Evolutionary conservation across 2,113 vertebrate species (phyloP).

Genomic region (Ellobius talpinus): DNA sequence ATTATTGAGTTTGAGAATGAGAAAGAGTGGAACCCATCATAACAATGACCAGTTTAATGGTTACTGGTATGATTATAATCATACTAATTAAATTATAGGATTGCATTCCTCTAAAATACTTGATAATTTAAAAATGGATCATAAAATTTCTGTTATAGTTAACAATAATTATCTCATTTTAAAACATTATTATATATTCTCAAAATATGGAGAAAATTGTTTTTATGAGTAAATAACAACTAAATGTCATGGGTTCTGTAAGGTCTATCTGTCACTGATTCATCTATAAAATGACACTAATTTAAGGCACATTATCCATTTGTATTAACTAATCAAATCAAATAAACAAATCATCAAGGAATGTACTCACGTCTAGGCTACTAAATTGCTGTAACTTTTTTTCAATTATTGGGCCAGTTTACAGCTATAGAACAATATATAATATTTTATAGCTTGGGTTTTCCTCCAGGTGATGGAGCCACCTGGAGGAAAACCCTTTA

Average conservation of each 20-base stretch:
- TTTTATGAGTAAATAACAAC: background rate
- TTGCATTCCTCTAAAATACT: background rate
- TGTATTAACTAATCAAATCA: background rate
- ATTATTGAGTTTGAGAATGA: background rate
- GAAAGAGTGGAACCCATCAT: background rate
- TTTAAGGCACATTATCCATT: background rate
- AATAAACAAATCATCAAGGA: background rate
- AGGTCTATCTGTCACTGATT: background rate
- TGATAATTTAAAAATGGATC: background rate
- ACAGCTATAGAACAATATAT: background rate
- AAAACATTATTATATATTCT: background rate
- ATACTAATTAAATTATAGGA: background rate
- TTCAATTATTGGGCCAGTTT: background rate
- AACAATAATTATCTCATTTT: background rate
- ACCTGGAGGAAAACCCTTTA: no score
- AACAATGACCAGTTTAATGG: background rate
- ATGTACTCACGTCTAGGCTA: background rate
- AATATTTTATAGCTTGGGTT: background rate
- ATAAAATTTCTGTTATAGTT: background rate
- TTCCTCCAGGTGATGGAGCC: background rate
- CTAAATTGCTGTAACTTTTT: background rate
- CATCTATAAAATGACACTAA: background rate
- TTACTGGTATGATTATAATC: background rate
- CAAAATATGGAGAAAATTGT: background rate
- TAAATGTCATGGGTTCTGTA: background rate